A percentile compares a stretch with the other conserved stretches of the same genome.
Evolutionary conservation across 1,140 invertebrate genomes (phyloP).

Genomic region (Tribolium castaneum): DNA sequence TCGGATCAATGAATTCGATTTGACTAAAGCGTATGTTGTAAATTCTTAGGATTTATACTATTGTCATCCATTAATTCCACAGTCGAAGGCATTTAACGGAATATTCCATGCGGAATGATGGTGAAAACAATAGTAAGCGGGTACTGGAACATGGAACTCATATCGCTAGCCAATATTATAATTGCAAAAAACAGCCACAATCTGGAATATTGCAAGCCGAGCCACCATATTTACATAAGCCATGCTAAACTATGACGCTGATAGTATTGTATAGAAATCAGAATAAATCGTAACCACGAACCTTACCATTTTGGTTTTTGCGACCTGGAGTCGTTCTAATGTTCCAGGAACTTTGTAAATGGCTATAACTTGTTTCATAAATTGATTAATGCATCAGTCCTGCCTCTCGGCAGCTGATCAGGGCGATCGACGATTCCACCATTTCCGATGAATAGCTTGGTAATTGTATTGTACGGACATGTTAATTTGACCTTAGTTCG

Average conservation of each 20-base stretch:
- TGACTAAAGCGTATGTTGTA: background rate
- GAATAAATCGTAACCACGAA: background rate
- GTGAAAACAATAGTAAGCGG: conserved; percentile 43
- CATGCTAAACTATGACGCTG: conserved; percentile 45
- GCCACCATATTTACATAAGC: conserved; percentile 43
- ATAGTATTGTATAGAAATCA: conserved; percentile 45
- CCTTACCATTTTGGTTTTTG: background rate
- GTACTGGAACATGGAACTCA: conserved; percentile 30
- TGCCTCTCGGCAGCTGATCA: background rate
- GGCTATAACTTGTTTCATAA: background rate
- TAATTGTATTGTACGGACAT: conserved; percentile 17
- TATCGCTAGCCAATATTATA: conserved; percentile 45
- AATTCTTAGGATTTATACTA: background rate
- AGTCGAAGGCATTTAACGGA: background rate
- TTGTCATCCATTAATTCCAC: background rate
- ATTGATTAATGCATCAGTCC: conserved; percentile 14
- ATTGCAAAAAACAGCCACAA: conserved; percentile 46
- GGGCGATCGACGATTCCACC: background rate
- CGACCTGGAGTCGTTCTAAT: background rate
- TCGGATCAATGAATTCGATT: no score
- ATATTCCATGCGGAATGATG: conserved; percentile 31
- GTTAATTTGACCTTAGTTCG: conserved; percentile 15
- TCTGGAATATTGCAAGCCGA: conserved; percentile 41
- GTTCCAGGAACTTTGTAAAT: background rate
- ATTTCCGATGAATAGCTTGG: conserved; percentile 9